Percentiles rank a stretch among this genome's conserved stretches.
Conservation (phyloP, 2,888 invertebrate genomes). For the Oscheius sp. region DNA sequence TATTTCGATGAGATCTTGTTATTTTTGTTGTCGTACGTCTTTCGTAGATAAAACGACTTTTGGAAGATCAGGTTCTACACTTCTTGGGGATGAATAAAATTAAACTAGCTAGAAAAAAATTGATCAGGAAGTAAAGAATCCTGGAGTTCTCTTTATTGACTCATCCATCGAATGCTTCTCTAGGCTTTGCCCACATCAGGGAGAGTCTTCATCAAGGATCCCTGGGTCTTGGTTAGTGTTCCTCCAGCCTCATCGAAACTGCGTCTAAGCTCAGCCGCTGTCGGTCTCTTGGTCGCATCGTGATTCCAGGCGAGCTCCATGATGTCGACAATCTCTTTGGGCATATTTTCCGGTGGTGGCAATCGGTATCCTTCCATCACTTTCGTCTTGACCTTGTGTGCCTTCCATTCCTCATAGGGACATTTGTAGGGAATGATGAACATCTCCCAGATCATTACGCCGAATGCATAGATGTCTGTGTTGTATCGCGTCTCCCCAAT, state of each 20-base stretch:
- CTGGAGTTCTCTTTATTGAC: too few species aligned
- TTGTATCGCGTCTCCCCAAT: conserved; percentile 59
- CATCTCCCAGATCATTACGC: conserved; percentile 61
- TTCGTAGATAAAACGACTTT: too few species aligned
- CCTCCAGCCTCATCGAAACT: conserved; percentile 35
- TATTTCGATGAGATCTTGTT: too few species aligned
- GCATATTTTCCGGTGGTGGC: conserved; percentile 53
- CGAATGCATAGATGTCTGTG: conserved; percentile 63
- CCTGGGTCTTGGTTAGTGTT: too few species aligned
- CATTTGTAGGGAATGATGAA: conserved; percentile 58
- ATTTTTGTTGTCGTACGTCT: too few species aligned
- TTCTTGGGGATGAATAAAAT: too few species aligned
- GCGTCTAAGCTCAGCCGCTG: conserved; percentile 45
- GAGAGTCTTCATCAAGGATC: too few species aligned
- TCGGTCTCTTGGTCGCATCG: conserved; percentile 49
- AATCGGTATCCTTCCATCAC: conserved; percentile 60
- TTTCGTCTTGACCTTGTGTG: conserved; percentile 53
- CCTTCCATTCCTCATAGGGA: conserved; percentile 58
- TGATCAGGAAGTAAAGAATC: too few species aligned
- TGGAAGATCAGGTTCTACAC: too few species aligned
- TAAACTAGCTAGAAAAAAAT: too few species aligned
- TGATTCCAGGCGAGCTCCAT: conserved; percentile 54
- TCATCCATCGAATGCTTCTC: too few species aligned
- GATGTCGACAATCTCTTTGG: conserved; percentile 42
- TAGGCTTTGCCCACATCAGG: too few species aligned